Base-by-base conservation (phyloP, 2,113 vertebrate species). In the Lynx canadensis region DNA sequence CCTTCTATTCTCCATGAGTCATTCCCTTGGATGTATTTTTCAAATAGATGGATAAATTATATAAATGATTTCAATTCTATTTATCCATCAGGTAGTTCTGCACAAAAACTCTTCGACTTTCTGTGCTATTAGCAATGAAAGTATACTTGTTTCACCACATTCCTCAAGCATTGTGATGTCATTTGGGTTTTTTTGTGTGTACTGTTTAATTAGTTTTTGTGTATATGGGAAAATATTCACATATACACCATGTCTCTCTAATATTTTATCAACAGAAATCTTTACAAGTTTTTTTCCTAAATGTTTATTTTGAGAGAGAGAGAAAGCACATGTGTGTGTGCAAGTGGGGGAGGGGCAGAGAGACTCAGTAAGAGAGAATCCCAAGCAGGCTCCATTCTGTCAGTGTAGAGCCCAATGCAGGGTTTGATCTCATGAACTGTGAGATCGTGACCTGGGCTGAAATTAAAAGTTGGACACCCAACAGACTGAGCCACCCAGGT, bases 1-100 rank as follows among this genome's bases (percentile, higher is more conserved):
- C 33, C 80, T 91, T 89, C 27, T 60, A 3, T n/a, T 78, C 36
- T 88, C 87, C 31, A 73, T 76, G 55, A 21, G 11, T 86, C 52
- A 93, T 74, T 94, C 95, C 48, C 50, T 73, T 92, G 13, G 11
- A 84, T 25, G 16, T 93, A 16, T 80, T 91, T 95, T 80, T 52
- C 81, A 97, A 94, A 81, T 3, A 97, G 27, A 85, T 76, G 19
- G 36, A n/a, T 10, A 91, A 93, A 95, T 95, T 52, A 89, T 5
- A 82, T 19, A 79, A 89, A 79, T 79, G 14, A 76, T 45, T 94
- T 94, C 25, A 83, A 91, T 85, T 90, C 50, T 97, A 88, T 65
- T 48, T 84, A 55, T 3, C 57, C 41, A 93, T 89, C 36, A 93
- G 21, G 85, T 25, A 84, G 52, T 82, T 96, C 63, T 36, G 5